Evolutionary conservation across 2,888 invertebrate species (phyloP).

Genomic region (Andrena dorsata): DNA sequence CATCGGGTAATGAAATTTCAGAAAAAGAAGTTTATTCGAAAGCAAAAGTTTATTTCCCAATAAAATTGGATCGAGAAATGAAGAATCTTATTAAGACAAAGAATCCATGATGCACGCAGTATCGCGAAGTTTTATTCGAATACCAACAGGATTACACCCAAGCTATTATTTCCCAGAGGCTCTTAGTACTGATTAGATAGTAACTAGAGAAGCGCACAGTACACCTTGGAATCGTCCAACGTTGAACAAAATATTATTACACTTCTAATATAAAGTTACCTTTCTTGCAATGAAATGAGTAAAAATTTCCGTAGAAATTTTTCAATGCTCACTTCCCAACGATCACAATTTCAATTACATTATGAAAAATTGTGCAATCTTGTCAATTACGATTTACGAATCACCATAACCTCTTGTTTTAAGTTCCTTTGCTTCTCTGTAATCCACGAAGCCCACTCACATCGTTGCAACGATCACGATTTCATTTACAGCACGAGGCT

Average conservation of each 20-base stretch:
- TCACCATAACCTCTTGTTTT: neutral
- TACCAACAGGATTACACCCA: slow-evolving; percentile 11
- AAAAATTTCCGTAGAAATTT: no score
- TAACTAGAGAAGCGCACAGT: slow-evolving; percentile 26
- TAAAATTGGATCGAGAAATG: no score
- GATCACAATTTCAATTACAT: no score
- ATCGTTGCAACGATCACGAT: slow-evolving; percentile 7
- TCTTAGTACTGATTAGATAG: slow-evolving; percentile 41
- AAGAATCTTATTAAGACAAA: slow-evolving; percentile 15
- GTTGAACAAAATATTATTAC: neutral
- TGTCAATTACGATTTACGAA: neutral
- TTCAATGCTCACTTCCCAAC: no score
- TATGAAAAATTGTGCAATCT: no score
- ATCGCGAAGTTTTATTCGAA: slow-evolving; percentile 25
- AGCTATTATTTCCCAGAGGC: slow-evolving; percentile 28
- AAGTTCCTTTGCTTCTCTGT: neutral
- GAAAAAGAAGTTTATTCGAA: no score
- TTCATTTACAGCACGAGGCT: neutral
- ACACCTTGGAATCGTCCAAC: neutral
- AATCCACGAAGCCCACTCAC: neutral
- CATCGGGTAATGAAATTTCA: no score
- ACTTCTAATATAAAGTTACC: neutral
- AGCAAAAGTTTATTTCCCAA: no score
- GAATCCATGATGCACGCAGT: slow-evolving; percentile 26
- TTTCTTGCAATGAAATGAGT: neutral